Base-by-base conservation (phyloP, 2,888 invertebrate species). In the Conus canariensis region DNA sequence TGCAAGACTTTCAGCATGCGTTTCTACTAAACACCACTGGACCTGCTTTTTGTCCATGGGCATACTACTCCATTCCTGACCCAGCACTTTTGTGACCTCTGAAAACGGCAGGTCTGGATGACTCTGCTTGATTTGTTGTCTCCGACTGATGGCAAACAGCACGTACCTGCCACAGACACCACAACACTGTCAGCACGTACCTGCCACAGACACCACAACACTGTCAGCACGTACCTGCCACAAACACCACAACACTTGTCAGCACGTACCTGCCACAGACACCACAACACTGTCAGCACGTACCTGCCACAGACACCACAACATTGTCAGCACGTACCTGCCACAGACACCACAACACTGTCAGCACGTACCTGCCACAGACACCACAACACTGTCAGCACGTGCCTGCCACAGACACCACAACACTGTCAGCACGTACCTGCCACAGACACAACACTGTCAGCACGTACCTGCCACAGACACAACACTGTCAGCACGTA, bases 11-110 rank as follows among this genome's bases (percentile, higher is more conserved):
- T 45, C 45, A 45, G 4, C 45, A 45, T 45, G 45, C 3, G 2
- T 45, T 45, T 45, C 45, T 30, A 45, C 1, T 64, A 64, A 64
- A 3, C 64, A 10, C 2, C 16, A 64, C 64, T 64, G 64, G 64
- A 64, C 64, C 64, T 64, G 64, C 16, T 64, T 64, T 64, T 64
- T 64, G 12, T 64, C 64, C 64, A 64, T 64, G 64, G 64, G n/a
- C 74, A n/a, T 25, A 10, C 74, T 96, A 10, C 97, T 97, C 97
- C 97, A 97, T 93, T 97, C 97, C 92, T 97, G 97, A 5, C 97
- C 97, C 89, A 97, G 94, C 90, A 97, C 96, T 95, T 97, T 97
- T 0, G 97, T 97, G 70, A 97, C 96, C 95, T 97, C 97, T 92
- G 97, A 96, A 95, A 97, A 97, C n/a, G 96, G 96, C 89, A 97